Evolutionary conservation across 1,140 invertebrate species (phyloP).

Genomic region (Drosophila pandora): DNA sequence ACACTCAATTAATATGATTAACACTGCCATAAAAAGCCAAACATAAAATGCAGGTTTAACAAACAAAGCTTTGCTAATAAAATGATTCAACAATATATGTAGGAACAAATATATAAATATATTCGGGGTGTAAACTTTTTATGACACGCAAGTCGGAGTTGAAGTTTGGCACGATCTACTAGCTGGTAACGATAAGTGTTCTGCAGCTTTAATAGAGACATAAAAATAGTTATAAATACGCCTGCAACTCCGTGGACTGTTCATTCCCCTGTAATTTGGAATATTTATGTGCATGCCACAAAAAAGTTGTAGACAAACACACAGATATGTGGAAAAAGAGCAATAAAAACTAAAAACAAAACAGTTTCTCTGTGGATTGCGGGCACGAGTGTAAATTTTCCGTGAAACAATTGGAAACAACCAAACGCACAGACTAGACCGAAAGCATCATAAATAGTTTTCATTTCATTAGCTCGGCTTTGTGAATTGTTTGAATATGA

Average conservation of each 20-base stretch:
- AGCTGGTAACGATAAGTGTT: conserved; percentile 58
- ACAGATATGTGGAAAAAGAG: conserved; percentile 31
- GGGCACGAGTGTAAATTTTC: conserved; percentile 37
- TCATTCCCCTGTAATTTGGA: conserved; percentile 25
- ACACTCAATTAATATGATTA: conserved; percentile 68
- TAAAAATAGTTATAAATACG: conserved; percentile 66
- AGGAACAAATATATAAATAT: conserved; percentile 16
- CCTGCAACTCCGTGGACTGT: conserved; percentile 21
- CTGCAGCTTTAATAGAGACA: conserved; percentile 62
- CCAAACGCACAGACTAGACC: conserved; percentile 9
- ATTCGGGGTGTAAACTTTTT: conserved; percentile 43
- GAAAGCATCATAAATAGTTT: conserved; percentile 65
- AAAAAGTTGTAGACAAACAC: conserved; percentile 29
- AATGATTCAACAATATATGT: conserved; percentile 24
- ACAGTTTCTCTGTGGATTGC: conserved; percentile 56
- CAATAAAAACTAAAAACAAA: conserved; percentile 49
- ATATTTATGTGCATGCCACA: conserved; percentile 10
- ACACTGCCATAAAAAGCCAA: conserved; percentile 49
- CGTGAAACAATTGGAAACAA: conserved; percentile 13
- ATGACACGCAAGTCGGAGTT: conserved; percentile 26
- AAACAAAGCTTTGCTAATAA: conserved; percentile 65
- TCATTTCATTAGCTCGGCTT: conserved; percentile 56
- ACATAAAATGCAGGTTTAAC: conserved; percentile 38
- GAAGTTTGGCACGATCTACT: conserved; percentile 46
- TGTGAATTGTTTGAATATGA: conserved; percentile 29